Base-by-base conservation (phyloP, 2,888 invertebrate genomes). In the Noctua fimbriata region DNA sequence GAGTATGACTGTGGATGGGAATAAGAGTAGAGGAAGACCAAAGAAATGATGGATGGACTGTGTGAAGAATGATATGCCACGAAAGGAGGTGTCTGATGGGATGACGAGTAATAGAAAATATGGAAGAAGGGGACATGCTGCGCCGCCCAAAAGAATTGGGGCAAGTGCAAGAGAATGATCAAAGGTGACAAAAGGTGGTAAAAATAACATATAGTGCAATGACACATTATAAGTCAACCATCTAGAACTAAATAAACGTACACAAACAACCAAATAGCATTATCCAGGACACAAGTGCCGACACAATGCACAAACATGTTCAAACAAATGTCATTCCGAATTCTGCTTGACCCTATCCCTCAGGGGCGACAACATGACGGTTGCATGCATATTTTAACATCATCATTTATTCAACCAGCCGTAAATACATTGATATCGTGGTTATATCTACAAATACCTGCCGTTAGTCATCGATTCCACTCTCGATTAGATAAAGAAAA, bases 401-500 rank as follows among this genome's bases (percentile, higher is more conserved):
- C 32, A 72, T 78, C 18, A 66, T 21, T 60, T 65, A 70, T 85
- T 60, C 44, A 47, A 47, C 75, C 49, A 49, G 41, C 24, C 44
- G 14, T 83, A 83, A 55, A 87, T 73, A 67, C 79, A 76, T 82
- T 12, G 69, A 76, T 84, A 70, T 72, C 52, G 60, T 69, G 70
- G 1, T n/a, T 41, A 60, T 74, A 65, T 47, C 71, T 75, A 80
- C 69, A 71, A 55, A 63, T 69, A 72, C 63, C 55, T 63, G 41
- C 55, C n/a, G 47, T 76, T 73, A 78, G 70, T 79, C 71, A 73
- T 60, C 83, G 69, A 79, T 80, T 71, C 18, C n/a, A 12, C 21
- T 55, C 32, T 55, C 32, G 79, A 89, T 89, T 69, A 88, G 89
- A 88, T 89, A 88, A 81, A 79, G 60, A 41, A 73, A 71, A 66